Conservation (phyloP, 2,888 invertebrate species). For the Tipula unca region DNA sequence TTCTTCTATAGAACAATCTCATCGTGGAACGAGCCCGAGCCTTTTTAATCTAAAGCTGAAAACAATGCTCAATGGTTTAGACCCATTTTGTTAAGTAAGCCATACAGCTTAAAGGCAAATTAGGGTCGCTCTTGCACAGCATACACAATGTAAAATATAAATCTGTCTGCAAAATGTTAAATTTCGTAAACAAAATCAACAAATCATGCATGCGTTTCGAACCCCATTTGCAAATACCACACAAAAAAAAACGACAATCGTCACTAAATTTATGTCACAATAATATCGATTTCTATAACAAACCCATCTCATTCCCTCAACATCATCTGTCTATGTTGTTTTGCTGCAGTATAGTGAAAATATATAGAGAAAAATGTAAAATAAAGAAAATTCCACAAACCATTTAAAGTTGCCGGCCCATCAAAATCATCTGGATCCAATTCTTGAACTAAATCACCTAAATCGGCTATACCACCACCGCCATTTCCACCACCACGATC, state of each 20-base stretch:
- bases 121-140: too few relatives aligned
- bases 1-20: too few relatives aligned
- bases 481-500: slow-evolving; percentile 41
- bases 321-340: background rate
- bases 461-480: slow-evolving; percentile 43
- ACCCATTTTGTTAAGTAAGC: too few relatives aligned
- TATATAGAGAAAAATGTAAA: background rate
- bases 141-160: too few relatives aligned
- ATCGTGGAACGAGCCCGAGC: too few relatives aligned
- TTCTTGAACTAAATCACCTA: slow-evolving; percentile 54
- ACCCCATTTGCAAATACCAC: background rate
- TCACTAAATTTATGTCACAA: background rate
- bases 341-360: background rate
- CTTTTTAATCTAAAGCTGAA: too few relatives aligned
- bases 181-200: background rate
- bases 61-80: too few relatives aligned
- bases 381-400: slow-evolving; percentile 34
- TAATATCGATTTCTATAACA: background rate
- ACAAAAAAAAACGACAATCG: background rate
- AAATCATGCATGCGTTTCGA: background rate
- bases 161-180: background rate
- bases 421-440: slow-evolving; percentile 62
- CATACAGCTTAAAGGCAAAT: too few relatives aligned
- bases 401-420: slow-evolving; percentile 52
- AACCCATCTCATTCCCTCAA: background rate